Percentiles rank a stretch among this genome's conserved stretches.
These are phyloP conservation scores for Meghimatium bilineatum DNA, from an alignment of 2,888 invertebrate genomes.

Conservation along the genomic window DNA sequence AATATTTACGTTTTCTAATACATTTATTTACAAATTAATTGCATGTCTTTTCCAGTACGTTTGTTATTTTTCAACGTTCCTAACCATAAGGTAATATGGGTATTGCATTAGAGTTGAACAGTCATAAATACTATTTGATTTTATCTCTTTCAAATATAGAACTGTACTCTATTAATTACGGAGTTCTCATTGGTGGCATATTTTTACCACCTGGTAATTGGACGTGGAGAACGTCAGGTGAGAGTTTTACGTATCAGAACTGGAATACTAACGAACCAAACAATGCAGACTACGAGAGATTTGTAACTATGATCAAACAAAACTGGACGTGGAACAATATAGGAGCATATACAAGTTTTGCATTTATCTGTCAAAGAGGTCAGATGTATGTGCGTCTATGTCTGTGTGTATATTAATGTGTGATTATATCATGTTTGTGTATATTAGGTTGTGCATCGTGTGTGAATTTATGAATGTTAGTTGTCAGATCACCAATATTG, in stretches of 20 bases:
- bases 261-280: conserved; percentile 2
- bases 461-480: too few relatives aligned
- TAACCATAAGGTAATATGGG: too few relatives aligned
- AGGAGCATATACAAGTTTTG: too few relatives aligned
- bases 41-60: too few relatives aligned
- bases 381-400: not conserved
- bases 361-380: conserved; percentile 17
- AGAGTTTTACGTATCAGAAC: not conserved
- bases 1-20: too few relatives aligned
- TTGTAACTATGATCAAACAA: not conserved
- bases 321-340: not conserved
- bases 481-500: too few relatives aligned
- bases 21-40: too few relatives aligned
- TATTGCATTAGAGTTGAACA: too few relatives aligned
- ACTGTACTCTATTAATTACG: not conserved
- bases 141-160: not conserved
- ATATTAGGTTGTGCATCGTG: too few relatives aligned
- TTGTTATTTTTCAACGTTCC: too few relatives aligned
- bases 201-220: not conserved
- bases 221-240: conserved; percentile 1
- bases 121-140: too few relatives aligned
- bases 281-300: not conserved
- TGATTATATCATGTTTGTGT: too few relatives aligned
- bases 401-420: not conserved
- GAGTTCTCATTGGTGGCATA: not conserved